A percentile compares a stretch with the other conserved stretches of the same genome.
Conservation (phyloP, 2,888 invertebrate genomes). For the Drosophila imparisetae region DNA sequence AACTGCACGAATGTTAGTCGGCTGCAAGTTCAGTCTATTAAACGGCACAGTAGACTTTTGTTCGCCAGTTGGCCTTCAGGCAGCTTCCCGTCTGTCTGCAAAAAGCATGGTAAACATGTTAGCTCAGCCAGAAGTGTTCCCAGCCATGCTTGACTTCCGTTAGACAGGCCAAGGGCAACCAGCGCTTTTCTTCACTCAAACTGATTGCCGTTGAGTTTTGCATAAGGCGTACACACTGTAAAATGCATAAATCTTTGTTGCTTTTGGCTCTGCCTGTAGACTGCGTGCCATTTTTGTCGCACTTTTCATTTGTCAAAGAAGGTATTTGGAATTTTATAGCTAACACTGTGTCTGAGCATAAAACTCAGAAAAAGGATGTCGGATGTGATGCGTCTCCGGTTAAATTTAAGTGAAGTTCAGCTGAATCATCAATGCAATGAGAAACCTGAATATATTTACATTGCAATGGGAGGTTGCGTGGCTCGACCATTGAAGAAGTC, state of each 20-base stretch:
- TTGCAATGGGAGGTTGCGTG: background rate
- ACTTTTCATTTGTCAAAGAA: slow-evolving; percentile 76
- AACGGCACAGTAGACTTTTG: slow-evolving; percentile 62
- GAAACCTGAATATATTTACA: background rate
- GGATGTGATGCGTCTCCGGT: background rate
- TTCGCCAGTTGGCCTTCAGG: background rate
- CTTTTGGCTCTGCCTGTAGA: slow-evolving; percentile 38
- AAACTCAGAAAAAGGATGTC: background rate
- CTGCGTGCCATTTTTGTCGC: slow-evolving; percentile 65
- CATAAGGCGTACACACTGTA: slow-evolving; percentile 66
- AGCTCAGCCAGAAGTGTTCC: slow-evolving; percentile 19
- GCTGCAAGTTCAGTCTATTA: slow-evolving; percentile 69
- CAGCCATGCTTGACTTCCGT: slow-evolving; percentile 50
- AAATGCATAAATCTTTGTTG: slow-evolving; percentile 78
- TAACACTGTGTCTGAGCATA: background rate
- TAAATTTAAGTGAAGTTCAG: background rate
- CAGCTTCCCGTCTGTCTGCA: background rate
- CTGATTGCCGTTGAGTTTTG: slow-evolving; percentile 60
- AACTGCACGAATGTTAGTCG: slow-evolving; percentile 72
- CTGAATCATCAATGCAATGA: background rate
- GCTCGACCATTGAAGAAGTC: background rate
- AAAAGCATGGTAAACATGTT: slow-evolving; percentile 45
- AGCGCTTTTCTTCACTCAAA: background rate
- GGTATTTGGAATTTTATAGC: slow-evolving; percentile 59
- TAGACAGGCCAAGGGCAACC: slow-evolving; percentile 16